Percentiles rank a stretch among this genome's conserved stretches.
Evolutionary conservation across 64 coral and sea anemone species (phyloP).

Genomic region (Actinia tenebrosa): DNA sequence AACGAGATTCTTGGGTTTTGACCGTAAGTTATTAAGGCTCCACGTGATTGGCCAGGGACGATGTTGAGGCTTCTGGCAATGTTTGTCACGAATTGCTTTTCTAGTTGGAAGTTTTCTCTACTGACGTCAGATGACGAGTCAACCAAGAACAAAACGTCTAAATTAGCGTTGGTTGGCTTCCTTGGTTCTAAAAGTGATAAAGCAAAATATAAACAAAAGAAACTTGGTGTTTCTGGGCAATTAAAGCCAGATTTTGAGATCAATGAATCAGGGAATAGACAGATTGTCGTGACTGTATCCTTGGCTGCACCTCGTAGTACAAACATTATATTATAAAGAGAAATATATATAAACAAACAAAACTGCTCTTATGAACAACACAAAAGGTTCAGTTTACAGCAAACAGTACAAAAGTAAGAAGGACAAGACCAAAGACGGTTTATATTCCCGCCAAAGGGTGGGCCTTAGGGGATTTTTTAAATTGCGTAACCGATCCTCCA

Average conservation of each 20-base stretch:
- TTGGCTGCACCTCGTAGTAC: too few relatives aligned
- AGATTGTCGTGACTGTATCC: too few relatives aligned
- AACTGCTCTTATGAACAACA: too few relatives aligned
- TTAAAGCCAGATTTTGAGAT: neutral
- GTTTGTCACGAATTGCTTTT: conserved; percentile 61
- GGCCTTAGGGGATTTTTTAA: too few relatives aligned
- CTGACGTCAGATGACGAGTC: conserved; percentile 40
- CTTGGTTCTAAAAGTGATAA: conserved; percentile 2
- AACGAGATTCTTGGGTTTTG: conserved; percentile 20
- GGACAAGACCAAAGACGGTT: too few relatives aligned
- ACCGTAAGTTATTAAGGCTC: conserved; percentile 46
- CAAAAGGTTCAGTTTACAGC: too few relatives aligned
- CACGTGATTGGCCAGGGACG: conserved; percentile 34
- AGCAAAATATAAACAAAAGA: neutral
- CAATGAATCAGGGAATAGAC: too few relatives aligned
- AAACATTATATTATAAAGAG: too few relatives aligned
- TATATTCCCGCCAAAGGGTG: too few relatives aligned
- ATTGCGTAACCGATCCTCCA: too few relatives aligned
- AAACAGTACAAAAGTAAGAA: too few relatives aligned
- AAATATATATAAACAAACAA: too few relatives aligned
- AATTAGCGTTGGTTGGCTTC: neutral
- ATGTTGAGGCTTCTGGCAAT: conserved; percentile 51
- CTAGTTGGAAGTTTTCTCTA: conserved; percentile 10
- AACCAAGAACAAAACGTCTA: conserved; percentile 49
- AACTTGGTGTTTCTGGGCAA: neutral